phyloP scores from a whole-genome alignment of 1,140 invertebrate species.

The Philotrypesis tridentata region DNA sequence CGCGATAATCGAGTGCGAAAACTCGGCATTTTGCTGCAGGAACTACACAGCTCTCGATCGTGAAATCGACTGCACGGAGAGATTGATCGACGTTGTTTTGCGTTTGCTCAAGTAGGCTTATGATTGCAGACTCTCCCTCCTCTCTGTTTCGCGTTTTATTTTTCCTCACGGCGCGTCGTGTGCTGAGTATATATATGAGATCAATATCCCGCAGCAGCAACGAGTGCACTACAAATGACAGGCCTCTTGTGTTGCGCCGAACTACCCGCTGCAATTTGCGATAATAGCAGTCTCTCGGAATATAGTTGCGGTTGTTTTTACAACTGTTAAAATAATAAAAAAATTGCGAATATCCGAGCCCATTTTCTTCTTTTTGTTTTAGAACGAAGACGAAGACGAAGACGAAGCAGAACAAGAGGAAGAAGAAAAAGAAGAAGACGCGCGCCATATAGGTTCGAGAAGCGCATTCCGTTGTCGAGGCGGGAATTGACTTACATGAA shows the following conservation, averaged over 20 bases:
- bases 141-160: neutral
- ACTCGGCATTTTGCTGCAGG: slow-evolving; percentile 4
- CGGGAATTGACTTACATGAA: slow-evolving; percentile 53
- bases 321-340: neutral
- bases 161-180: neutral
- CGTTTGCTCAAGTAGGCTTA: slow-evolving; percentile 22
- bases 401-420: too few species aligned
- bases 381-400: neutral
- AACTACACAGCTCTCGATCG: neutral
- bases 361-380: neutral
- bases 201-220: neutral
- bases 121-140: slow-evolving; percentile 9
- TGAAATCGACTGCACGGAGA: slow-evolving; percentile 28
- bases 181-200: neutral
- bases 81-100: slow-evolving; percentile 23
- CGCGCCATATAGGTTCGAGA: too few species aligned
- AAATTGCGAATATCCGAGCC: neutral
- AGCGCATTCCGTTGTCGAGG: neutral
- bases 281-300: neutral
- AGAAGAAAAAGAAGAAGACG: too few species aligned
- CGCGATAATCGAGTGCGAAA: slow-evolving; percentile 25
- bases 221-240: slow-evolving; percentile 25
- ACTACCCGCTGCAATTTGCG: neutral
- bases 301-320: slow-evolving; percentile 1
- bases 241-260: neutral